These are phyloP conservation scores for Euwallacea fornicatus DNA, from an alignment of 1,140 invertebrate genomes.

Conservation along the genomic window DNA sequence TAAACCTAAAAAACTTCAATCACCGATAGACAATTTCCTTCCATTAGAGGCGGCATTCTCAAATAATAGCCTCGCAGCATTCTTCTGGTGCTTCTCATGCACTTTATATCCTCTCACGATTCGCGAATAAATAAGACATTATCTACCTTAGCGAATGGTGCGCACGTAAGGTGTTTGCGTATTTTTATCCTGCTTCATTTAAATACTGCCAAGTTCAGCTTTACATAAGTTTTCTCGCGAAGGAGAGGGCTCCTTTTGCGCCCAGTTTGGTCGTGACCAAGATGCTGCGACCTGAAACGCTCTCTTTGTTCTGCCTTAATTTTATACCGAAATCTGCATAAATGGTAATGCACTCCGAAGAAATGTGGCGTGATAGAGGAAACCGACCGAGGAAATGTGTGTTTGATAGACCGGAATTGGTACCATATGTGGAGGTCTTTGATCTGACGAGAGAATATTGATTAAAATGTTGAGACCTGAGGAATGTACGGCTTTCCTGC, in stretches of 20 bases:
- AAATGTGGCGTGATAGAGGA: neutral
- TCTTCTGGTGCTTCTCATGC: slow-evolving; percentile 17
- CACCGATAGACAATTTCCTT: neutral
- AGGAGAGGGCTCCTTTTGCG: neutral
- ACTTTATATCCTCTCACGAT: slow-evolving; percentile 30
- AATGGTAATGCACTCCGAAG: neutral
- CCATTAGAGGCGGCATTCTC: neutral
- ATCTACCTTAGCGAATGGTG: slow-evolving; percentile 23
- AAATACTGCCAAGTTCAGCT: slow-evolving; percentile 26
- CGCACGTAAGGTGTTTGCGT: slow-evolving; percentile 27
- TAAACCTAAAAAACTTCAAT: neutral
- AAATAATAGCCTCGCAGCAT: neutral
- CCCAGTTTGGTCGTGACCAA: slow-evolving; percentile 21
- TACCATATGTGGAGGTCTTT: too few relatives aligned
- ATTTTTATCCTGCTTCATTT: slow-evolving; percentile 31
- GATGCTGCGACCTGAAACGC: neutral
- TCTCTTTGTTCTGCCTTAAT: neutral
- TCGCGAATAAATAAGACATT: slow-evolving; percentile 36
- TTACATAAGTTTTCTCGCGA: slow-evolving; percentile 30
- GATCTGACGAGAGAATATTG: too few relatives aligned
- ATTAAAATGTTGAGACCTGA: too few relatives aligned
- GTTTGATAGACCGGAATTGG: too few relatives aligned
- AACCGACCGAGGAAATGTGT: neutral
- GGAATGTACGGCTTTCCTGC: too few relatives aligned
- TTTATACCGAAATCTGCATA: neutral